These are phyloP conservation scores for Listrodromus nycthemerus DNA, from an alignment of 2,888 invertebrate genomes.

Conservation along the genomic window DNA sequence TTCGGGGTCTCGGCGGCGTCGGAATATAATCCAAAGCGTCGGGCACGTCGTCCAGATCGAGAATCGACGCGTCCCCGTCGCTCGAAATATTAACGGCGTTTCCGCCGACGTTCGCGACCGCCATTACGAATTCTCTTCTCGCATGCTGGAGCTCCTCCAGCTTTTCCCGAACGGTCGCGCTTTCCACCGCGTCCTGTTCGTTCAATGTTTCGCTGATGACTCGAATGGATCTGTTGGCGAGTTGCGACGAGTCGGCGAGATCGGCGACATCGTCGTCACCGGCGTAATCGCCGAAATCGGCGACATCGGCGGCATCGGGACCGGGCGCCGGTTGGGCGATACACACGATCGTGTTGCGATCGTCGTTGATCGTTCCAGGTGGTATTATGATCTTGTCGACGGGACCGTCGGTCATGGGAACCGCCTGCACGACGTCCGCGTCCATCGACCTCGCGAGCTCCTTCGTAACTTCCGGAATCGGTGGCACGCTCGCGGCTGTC, in stretches of 20 bases:
- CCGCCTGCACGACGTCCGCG: conserved; percentile 77
- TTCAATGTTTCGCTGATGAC: conserved; percentile 74
- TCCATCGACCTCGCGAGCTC: conserved; percentile 75
- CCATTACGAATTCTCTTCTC: conserved; percentile 79
- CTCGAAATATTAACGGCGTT: conserved; percentile 73
- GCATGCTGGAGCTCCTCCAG: conserved; percentile 78
- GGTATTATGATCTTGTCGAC: conserved; percentile 78
- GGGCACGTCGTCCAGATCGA: conserved; percentile 50
- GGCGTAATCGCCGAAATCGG: neutral
- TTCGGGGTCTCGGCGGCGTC: conserved; percentile 45
- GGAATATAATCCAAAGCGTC: conserved; percentile 45
- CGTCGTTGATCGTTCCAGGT: conserved; percentile 72
- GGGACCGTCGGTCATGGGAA: conserved; percentile 72
- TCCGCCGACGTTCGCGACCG: conserved; percentile 77
- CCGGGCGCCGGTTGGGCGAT: conserved; percentile 68
- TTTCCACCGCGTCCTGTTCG: conserved; percentile 77
- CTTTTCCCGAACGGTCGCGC: conserved; percentile 72
- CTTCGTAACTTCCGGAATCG: conserved; percentile 70
- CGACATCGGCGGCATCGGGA: neutral
- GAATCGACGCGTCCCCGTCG: conserved; percentile 53
- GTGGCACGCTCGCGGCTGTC: conserved; percentile 39
- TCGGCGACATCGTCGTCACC: neutral
- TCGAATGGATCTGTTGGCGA: conserved; percentile 75
- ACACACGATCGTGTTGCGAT: conserved; percentile 76
- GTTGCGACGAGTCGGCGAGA: neutral